phyloP scores from a whole-genome alignment of 2,797 vertebrate genomes.

The Acanthurus leucopareius region DNA sequence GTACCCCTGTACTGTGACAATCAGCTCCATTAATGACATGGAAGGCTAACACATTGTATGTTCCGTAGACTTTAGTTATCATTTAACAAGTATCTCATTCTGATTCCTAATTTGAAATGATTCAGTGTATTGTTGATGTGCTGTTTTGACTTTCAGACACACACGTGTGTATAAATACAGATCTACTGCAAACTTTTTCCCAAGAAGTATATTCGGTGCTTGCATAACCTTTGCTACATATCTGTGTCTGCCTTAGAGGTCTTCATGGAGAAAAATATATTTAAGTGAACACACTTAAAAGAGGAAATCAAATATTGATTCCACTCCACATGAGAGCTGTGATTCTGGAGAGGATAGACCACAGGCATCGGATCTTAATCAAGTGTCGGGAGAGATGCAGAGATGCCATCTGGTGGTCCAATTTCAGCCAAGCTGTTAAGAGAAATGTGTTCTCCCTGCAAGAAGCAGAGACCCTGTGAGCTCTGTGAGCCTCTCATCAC shows the following conservation, averaged over 20 bases:
- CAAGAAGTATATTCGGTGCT: slow-evolving; percentile 1
- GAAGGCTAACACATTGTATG: background rate
- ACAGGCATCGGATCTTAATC: slow-evolving; percentile 73
- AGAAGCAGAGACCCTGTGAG: slow-evolving; percentile 56
- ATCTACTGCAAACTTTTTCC: background rate
- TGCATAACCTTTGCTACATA: slow-evolving; percentile 19
- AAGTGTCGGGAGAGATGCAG: slow-evolving; percentile 77
- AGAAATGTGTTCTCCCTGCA: slow-evolving; percentile 69
- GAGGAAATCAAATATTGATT: slow-evolving; percentile 77
- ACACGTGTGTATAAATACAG: slow-evolving; percentile 20
- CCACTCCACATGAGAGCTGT: slow-evolving; percentile 61
- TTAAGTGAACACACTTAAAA: slow-evolving; percentile 58
- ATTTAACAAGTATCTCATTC: background rate
- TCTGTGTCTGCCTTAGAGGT: slow-evolving; percentile 30
- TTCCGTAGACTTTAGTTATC: background rate
- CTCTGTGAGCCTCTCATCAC: slow-evolving; percentile 59
- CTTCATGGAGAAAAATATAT: slow-evolving; percentile 35
- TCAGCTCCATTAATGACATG: background rate
- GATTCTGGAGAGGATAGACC: slow-evolving; percentile 71
- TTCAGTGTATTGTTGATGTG: slow-evolving; percentile 11
- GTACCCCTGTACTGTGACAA: background rate
- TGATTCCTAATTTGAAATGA: slow-evolving; percentile 3
- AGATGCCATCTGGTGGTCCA: slow-evolving; percentile 83
- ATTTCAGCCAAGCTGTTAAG: slow-evolving; percentile 78
- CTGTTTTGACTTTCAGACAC: background rate